Evolutionary conservation across 2,888 invertebrate genomes (phyloP).

Genomic region (Lobophora halterata): DNA sequence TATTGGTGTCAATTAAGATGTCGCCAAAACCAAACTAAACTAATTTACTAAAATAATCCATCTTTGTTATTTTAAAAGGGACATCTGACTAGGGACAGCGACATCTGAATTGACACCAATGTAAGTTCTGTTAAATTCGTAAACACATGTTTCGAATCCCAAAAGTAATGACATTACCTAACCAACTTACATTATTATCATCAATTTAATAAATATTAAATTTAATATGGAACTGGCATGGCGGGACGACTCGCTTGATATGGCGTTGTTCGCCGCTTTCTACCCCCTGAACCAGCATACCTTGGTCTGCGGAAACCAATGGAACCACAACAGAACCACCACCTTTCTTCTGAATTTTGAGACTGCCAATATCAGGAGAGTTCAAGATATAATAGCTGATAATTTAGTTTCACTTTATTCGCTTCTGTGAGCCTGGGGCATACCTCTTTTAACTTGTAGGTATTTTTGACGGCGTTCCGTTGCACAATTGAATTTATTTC

Average conservation of each 20-base stretch:
- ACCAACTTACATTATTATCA: slow-evolving; percentile 23
- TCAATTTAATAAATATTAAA: slow-evolving; percentile 49
- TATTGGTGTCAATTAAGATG: too few relatives aligned
- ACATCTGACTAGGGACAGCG: too few relatives aligned
- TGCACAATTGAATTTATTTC: slow-evolving; percentile 47
- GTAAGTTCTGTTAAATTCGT: too few relatives aligned
- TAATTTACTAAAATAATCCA: too few relatives aligned
- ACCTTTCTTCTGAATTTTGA: slow-evolving; percentile 10
- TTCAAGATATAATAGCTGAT: slow-evolving; percentile 40
- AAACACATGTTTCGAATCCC: too few relatives aligned
- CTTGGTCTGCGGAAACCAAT: slow-evolving; percentile 36
- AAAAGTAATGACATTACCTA: slow-evolving; percentile 10
- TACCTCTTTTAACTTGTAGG: slow-evolving; percentile 51
- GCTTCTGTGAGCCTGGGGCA: slow-evolving; percentile 63
- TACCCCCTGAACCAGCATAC: slow-evolving; percentile 45
- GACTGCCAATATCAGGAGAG: slow-evolving; percentile 30
- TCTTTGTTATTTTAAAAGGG: too few relatives aligned
- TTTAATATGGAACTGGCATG: slow-evolving; percentile 47
- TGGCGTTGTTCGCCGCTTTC: slow-evolving; percentile 70
- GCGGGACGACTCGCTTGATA: slow-evolving; percentile 53
- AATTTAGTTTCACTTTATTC: slow-evolving; percentile 56
- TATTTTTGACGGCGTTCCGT: slow-evolving; percentile 48
- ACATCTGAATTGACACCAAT: too few relatives aligned
- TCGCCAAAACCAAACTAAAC: too few relatives aligned
- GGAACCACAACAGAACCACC: slow-evolving; percentile 20